Evolutionary conservation across 1,140 invertebrate genomes (phyloP).

Genomic region (Drosophila murphyi): DNA sequence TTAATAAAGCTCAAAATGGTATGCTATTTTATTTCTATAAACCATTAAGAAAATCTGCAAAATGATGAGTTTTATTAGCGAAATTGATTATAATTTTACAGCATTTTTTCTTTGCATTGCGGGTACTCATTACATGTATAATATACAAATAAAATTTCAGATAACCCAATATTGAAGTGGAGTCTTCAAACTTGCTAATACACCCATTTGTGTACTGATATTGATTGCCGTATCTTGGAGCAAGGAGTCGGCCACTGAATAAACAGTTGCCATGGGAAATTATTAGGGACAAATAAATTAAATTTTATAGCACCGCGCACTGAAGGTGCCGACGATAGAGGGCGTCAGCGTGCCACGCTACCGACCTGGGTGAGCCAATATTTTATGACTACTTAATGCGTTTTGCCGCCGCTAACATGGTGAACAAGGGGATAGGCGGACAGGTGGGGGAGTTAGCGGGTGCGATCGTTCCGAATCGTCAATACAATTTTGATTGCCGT

Average conservation of each 20-base stretch:
- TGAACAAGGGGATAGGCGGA: neutral
- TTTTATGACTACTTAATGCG: slow-evolving; percentile 57
- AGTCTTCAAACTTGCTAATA: slow-evolving; percentile 11
- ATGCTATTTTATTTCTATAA: too few species aligned
- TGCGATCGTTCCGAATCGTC: slow-evolving; percentile 20
- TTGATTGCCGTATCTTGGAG: slow-evolving; percentile 11
- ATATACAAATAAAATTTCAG: neutral
- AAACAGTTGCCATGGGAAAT: slow-evolving; percentile 83
- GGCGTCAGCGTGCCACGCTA: slow-evolving; percentile 29
- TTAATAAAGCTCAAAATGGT: too few species aligned
- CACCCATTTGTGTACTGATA: slow-evolving; percentile 10
- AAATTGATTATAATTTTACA: too few species aligned
- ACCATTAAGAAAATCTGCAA: too few species aligned
- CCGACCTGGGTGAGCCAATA: slow-evolving; percentile 45
- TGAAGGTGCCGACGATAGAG: slow-evolving; percentile 53
- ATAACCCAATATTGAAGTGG: neutral
- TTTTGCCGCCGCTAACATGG: slow-evolving; percentile 1
- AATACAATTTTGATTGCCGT: slow-evolving; percentile 71
- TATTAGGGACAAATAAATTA: slow-evolving; percentile 83
- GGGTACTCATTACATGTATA: neutral
- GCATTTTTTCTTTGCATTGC: neutral
- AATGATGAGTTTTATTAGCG: too few species aligned
- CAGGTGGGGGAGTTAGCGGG: neutral
- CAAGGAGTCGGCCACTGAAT: slow-evolving; percentile 36
- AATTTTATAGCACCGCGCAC: slow-evolving; percentile 74